These are phyloP conservation scores for Neogobius melanostomus DNA, from an alignment of 2,113 vertebrate genomes.

Conservation along the genomic window DNA sequence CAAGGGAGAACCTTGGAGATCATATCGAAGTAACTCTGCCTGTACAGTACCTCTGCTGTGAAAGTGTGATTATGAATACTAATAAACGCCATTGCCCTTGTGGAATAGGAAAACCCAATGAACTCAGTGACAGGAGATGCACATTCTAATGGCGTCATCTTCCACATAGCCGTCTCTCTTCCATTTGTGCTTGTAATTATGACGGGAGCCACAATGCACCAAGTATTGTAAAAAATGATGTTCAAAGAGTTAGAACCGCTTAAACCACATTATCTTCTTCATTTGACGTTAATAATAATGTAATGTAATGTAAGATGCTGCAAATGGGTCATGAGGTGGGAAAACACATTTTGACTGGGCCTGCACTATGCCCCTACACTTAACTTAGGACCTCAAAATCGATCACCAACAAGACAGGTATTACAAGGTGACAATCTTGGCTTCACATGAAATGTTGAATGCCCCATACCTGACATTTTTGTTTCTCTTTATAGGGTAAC, in stretches of 20 bases:
- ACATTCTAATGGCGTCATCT: constrained; percentile 37
- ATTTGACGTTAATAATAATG: constrained; percentile 18
- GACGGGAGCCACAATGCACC: not conserved
- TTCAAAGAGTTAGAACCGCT: not conserved
- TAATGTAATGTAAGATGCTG: not conserved
- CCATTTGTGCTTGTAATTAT: not conserved
- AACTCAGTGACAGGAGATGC: constrained; percentile 40
- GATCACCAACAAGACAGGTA: constrained; percentile 15
- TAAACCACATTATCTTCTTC: not conserved
- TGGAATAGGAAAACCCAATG: constrained; percentile 39
- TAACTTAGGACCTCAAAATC: constrained; percentile 34
- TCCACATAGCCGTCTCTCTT: constrained; percentile 24
- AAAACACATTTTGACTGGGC: not conserved
- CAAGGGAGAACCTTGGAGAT: constrained; percentile 35
- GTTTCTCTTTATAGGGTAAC: too few relatives aligned
- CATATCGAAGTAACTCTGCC: constrained; percentile 41
- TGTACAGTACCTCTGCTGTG: constrained; percentile 39
- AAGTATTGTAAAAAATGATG: not conserved
- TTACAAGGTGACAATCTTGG: not conserved
- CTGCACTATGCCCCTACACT: constrained; percentile 6
- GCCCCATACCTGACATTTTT: not conserved
- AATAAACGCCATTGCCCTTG: constrained; percentile 42
- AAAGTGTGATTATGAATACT: constrained; percentile 59
- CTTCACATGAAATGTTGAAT: not conserved
- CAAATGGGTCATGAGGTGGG: not conserved